Evolutionary conservation across 2,888 invertebrate genomes (phyloP), one percentile per base, ranked within the genome.

Genomic region (Cryptocheilus praepositus): DNA sequence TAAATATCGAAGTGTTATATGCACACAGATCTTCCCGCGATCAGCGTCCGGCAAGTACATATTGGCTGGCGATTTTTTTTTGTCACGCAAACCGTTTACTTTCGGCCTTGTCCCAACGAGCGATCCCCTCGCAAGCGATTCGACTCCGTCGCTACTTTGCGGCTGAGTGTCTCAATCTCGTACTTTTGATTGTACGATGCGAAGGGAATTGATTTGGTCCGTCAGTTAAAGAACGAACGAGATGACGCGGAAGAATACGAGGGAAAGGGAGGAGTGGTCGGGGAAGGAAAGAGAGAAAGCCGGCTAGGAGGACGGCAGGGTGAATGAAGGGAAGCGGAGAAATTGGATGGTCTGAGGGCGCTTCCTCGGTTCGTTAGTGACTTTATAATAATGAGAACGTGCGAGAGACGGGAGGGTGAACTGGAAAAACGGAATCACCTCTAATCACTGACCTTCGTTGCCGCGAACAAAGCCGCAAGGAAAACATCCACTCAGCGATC

Each of bases 301-400:
- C n/a, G 46, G 55, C 45, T 21, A 28, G 49, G 62, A 49, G 49
- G 66, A 11, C 36, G 36, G 36, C 2, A 11, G 36, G 3, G 36
- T 4, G 36, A 11, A 11, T 2, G 11, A 11, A 36, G 36, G 8
- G 46, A 45, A 57, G 58, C 43, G 53, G 62, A 73, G 72, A 68
- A 67, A 76, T 74, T 75, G 70, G 68, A 74, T 57, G 73, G 64
- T 71, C 69, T 44, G 73, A 67, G 64, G 76, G 72, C 69, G 71
- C 74, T 77, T 80, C 79, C 78, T 74, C 75, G 79, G 80, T 84
- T 86, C 85, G 82, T 86, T 84, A 86, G 85, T 79, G 83, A 83
- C 82, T 85, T 85, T 80, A 81, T 83, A 79, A 85, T 84, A 83
- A 84, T 82, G 80, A 79, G 82, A 82, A 75, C 66, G 18, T 73